Conservation (phyloP, 1,140 invertebrate genomes). For the Drosophila auraria region DNA sequence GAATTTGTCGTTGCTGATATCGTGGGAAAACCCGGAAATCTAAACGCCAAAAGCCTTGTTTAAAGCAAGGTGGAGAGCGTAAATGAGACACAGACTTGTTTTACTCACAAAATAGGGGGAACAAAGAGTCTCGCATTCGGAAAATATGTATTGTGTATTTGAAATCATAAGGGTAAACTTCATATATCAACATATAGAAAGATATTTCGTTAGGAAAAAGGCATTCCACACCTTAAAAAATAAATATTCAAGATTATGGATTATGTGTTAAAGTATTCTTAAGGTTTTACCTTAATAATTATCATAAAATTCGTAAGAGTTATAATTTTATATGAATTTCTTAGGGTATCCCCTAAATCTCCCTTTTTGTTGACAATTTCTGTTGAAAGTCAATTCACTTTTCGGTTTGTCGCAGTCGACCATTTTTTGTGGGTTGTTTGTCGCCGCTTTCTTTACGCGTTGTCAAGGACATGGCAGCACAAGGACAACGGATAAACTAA, state of each 20-base stretch:
- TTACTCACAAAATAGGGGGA: neutral
- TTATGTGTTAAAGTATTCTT: neutral
- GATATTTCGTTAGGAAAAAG: too few species aligned
- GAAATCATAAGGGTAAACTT: too few species aligned
- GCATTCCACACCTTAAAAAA: too few species aligned
- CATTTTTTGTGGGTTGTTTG: constrained; percentile 18
- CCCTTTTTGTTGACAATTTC: neutral
- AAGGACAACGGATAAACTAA: constrained; percentile 41
- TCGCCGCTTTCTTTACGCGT: constrained; percentile 31
- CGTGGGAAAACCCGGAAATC: constrained; percentile 29
- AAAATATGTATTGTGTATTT: too few species aligned
- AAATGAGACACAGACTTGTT: neutral
- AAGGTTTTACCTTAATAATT: neutral
- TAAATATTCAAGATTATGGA: too few species aligned
- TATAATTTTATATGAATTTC: neutral
- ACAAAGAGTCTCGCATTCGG: too few species aligned
- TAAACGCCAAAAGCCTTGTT: neutral
- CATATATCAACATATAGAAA: too few species aligned
- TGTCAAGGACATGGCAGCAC: constrained; percentile 43
- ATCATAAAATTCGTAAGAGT: neutral
- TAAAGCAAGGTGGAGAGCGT: neutral
- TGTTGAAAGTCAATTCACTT: constrained; percentile 6
- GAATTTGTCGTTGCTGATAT: constrained; percentile 49
- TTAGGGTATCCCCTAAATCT: neutral
- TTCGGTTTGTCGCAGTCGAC: constrained; percentile 18